A percentile compares a stretch with the other conserved stretches of the same genome.
Evolutionary conservation across 2,797 vertebrate species (phyloP).

Genomic region (Ceryle rudis): DNA sequence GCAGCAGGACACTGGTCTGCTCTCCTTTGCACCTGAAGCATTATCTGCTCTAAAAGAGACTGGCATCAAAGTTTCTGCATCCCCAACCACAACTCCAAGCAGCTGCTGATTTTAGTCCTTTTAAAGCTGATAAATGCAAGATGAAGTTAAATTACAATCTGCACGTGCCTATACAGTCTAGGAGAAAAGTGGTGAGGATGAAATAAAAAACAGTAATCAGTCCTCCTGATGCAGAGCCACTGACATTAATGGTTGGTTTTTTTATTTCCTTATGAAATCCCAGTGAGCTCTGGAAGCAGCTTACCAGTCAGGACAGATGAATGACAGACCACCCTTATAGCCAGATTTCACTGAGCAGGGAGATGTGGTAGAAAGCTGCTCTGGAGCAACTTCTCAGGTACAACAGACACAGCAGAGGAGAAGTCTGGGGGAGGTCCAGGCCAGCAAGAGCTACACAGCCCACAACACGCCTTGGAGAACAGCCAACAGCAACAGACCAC

Average conservation of each 20-base stretch:
- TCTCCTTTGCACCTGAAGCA: background rate
- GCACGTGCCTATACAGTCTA: background rate
- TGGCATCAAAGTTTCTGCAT: background rate
- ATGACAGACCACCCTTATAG: background rate
- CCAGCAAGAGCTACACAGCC: background rate
- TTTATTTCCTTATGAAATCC: background rate
- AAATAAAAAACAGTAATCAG: background rate
- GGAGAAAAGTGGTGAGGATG: background rate
- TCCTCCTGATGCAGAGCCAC: background rate
- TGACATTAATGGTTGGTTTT: background rate
- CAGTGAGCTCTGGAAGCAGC: background rate
- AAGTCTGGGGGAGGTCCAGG: background rate
- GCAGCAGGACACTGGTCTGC: accelerated
- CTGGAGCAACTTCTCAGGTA: background rate
- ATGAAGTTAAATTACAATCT: background rate
- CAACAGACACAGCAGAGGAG: background rate
- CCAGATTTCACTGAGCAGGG: background rate
- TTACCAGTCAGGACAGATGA: background rate
- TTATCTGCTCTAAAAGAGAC: background rate
- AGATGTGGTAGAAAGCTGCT: background rate
- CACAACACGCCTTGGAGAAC: background rate
- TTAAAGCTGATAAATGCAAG: background rate
- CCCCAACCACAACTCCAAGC: background rate
- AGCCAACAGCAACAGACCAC: background rate
- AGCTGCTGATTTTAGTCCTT: background rate